Conservation (phyloP, 2,797 vertebrate species). For the Falco berigora region DNA sequence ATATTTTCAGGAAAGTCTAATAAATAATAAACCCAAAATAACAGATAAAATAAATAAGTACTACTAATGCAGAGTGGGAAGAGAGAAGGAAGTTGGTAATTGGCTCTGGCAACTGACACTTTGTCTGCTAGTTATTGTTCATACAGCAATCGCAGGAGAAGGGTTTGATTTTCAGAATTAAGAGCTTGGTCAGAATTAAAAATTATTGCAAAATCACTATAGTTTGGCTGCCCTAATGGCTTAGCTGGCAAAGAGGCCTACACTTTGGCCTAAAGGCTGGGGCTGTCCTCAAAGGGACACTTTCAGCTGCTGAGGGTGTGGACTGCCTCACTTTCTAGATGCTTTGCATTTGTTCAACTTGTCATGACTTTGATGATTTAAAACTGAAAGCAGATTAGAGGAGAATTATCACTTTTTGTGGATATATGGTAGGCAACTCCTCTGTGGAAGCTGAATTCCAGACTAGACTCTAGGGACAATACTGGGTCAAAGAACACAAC, state of each 20-base stretch:
- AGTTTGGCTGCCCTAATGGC: constrained; percentile 3
- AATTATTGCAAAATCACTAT: not conserved
- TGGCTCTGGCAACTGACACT: not conserved
- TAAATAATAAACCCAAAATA: not conserved
- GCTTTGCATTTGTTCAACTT: not conserved
- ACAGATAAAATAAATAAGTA: not conserved
- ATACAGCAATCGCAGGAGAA: not conserved
- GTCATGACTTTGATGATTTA: not conserved
- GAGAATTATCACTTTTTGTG: not conserved
- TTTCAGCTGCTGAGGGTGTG: not conserved
- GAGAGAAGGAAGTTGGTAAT: not conserved
- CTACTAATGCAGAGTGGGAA: not conserved
- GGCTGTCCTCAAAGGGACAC: not conserved
- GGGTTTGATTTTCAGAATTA: constrained; percentile 32
- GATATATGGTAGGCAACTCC: not conserved
- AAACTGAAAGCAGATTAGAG: not conserved
- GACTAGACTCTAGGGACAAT: not conserved
- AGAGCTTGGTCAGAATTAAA: constrained; percentile 23
- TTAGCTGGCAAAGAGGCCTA: constrained; percentile 26
- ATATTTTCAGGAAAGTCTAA: not conserved
- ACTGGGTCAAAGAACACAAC: not conserved
- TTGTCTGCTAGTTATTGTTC: not conserved
- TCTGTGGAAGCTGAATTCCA: not conserved
- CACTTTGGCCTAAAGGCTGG: not conserved
- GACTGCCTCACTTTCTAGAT: not conserved